Percentiles rank a stretch among this genome's conserved stretches.
These are phyloP conservation scores for Phylloscopus trochilus DNA, from an alignment of 2,113 vertebrate genomes.

Conservation along the genomic window DNA sequence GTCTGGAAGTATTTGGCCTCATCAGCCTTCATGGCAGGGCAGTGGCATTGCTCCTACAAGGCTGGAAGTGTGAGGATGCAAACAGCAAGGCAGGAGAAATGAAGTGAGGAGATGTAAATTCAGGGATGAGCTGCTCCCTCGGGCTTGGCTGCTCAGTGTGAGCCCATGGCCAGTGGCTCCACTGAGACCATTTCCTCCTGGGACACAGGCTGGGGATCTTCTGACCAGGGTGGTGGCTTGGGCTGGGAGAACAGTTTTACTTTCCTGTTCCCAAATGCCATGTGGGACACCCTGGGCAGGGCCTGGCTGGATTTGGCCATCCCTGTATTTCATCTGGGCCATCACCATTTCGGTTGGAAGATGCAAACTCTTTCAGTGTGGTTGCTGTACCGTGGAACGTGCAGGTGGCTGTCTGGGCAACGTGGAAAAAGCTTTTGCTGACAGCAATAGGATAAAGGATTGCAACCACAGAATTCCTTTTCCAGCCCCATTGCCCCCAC, in stretches of 20 bases:
- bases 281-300: not conserved
- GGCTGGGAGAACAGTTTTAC: not conserved
- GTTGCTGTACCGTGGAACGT: not conserved
- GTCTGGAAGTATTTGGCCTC: not conserved
- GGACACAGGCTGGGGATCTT: fast-evolving
- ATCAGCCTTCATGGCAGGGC: not conserved
- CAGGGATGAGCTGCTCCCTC: not conserved
- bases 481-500: not conserved
- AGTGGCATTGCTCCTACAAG: not conserved
- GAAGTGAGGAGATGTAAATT: not conserved
- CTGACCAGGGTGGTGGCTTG: not conserved
- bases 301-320: not conserved
- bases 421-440: not conserved
- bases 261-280: not conserved
- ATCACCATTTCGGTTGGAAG: not conserved
- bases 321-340: not conserved
- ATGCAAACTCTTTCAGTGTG: not conserved
- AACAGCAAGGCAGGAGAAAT: not conserved
- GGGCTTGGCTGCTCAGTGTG: not conserved
- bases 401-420: not conserved
- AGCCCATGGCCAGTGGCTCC: not conserved
- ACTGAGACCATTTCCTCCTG: not conserved
- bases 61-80: not conserved
- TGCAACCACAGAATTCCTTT: not conserved
- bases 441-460: not conserved